Evolutionary conservation across 2,888 invertebrate genomes (phyloP).

Genomic region (Crematogaster levior): DNA sequence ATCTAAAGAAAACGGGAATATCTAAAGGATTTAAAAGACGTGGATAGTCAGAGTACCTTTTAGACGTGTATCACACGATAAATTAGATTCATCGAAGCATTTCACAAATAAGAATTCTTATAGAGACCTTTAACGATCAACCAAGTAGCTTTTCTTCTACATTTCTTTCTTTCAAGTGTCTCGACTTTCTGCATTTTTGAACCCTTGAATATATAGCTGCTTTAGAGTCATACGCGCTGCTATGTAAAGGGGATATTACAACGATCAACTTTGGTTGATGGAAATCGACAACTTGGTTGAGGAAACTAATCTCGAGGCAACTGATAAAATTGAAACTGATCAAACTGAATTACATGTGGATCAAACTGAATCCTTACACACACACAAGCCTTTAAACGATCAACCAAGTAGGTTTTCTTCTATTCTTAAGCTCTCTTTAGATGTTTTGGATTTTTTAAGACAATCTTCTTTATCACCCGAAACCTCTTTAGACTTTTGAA

Average conservation of each 20-base stretch:
- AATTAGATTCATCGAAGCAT: background rate
- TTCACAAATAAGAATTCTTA: background rate
- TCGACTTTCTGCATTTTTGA: constrained; percentile 48
- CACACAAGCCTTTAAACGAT: constrained; percentile 56
- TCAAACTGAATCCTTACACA: constrained; percentile 54
- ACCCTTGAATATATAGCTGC: constrained; percentile 50
- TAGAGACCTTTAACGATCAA: constrained; percentile 42
- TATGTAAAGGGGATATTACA: constrained; percentile 53
- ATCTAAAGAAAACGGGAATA: background rate
- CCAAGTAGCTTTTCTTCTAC: constrained; percentile 49
- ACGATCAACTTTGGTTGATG: constrained; percentile 56
- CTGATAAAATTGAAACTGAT: constrained; percentile 55
- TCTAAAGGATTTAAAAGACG: background rate
- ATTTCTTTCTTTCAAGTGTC: constrained; percentile 33
- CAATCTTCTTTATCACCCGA: constrained; percentile 34
- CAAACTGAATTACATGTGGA: constrained; percentile 55
- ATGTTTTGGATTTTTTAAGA: constrained; percentile 38
- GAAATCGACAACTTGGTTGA: constrained; percentile 55
- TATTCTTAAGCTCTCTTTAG: constrained; percentile 48
- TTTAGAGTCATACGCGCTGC: constrained; percentile 54
- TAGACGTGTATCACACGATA: background rate
- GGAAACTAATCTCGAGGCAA: constrained; percentile 51
- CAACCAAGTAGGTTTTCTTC: constrained; percentile 55
- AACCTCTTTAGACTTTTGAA: constrained; percentile 45
- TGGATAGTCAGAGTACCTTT: background rate